Percentiles rank a stretch among this genome's conserved stretches.
Evolutionary conservation across 2,113 vertebrate species (phyloP).

Genomic region (Sander vitreus): DNA sequence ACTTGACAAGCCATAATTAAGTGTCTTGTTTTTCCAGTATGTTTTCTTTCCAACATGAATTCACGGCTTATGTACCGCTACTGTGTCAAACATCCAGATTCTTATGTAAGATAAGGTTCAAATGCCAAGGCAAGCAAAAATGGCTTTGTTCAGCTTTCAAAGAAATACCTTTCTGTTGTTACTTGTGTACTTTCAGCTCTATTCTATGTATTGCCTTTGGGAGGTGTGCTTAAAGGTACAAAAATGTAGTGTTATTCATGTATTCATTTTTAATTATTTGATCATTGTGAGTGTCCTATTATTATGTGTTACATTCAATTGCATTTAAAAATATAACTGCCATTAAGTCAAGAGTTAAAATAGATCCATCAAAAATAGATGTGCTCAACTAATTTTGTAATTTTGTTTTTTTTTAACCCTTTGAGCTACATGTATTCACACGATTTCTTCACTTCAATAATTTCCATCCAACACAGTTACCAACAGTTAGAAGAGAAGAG

Average conservation of each 20-base stretch:
- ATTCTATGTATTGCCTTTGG: background rate
- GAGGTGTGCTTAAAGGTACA: background rate
- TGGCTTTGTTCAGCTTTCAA: background rate
- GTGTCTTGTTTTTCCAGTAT: slow-evolving; percentile 4
- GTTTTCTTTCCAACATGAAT: background rate
- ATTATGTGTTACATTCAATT: background rate
- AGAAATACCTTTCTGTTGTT: background rate
- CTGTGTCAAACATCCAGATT: background rate
- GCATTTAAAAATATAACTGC: background rate
- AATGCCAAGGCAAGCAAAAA: background rate
- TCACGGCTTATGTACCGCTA: background rate
- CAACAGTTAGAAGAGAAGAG: background rate
- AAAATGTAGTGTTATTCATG: background rate
- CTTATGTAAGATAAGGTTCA: background rate
- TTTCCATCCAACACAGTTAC: background rate
- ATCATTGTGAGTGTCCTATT: background rate
- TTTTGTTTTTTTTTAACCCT: background rate
- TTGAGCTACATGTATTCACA: background rate
- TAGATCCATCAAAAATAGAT: background rate
- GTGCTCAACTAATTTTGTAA: background rate
- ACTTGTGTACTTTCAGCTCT: background rate
- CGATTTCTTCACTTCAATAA: background rate
- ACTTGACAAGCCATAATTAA: slow-evolving; percentile 46
- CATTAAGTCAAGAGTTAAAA: background rate
- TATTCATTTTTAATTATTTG: background rate